Conservation (phyloP, 2,113 vertebrate species). For the Hippocampus mohnikei region DNA sequence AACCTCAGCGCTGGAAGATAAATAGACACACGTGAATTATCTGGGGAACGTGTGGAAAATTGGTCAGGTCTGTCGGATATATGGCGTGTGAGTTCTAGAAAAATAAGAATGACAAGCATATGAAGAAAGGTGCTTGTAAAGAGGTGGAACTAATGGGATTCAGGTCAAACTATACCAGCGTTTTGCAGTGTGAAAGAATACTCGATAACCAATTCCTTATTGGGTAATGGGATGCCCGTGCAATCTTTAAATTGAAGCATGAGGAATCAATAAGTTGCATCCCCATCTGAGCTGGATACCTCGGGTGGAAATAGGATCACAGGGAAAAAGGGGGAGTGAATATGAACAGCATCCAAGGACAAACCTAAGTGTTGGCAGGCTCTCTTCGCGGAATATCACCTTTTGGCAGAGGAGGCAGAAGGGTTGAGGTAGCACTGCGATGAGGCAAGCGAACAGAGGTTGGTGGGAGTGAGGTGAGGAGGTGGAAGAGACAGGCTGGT, state of each 20-base stretch:
- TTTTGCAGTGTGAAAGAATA: conserved; percentile 36
- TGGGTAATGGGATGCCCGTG: conserved; percentile 55
- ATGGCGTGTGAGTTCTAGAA: conserved; percentile 19
- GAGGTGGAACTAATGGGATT: conserved; percentile 34
- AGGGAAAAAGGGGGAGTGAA: conserved; percentile 41
- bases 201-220: conserved; percentile 39
- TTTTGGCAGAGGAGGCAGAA: conserved; percentile 70
- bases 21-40: conserved; percentile 32
- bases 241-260: conserved; percentile 64
- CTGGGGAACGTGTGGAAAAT: conserved; percentile 24
- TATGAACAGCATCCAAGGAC: conserved; percentile 74
- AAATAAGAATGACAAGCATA: conserved; percentile 16
- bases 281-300: conserved; percentile 58
- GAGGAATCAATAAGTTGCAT: conserved; percentile 65
- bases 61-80: conserved; percentile 12
- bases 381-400: conserved; percentile 73
- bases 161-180: conserved; percentile 39
- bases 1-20: conserved; percentile 31
- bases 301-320: conserved; percentile 61
- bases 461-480: conserved; percentile 37
- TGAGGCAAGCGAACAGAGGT: conserved; percentile 53
- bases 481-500: conserved; percentile 55
- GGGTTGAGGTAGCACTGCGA: conserved; percentile 54
- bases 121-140: conserved; percentile 27
- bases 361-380: conserved; percentile 78